phyloP scores from a whole-genome alignment of 2,888 invertebrate genomes.

The Cerastoderma edule region DNA sequence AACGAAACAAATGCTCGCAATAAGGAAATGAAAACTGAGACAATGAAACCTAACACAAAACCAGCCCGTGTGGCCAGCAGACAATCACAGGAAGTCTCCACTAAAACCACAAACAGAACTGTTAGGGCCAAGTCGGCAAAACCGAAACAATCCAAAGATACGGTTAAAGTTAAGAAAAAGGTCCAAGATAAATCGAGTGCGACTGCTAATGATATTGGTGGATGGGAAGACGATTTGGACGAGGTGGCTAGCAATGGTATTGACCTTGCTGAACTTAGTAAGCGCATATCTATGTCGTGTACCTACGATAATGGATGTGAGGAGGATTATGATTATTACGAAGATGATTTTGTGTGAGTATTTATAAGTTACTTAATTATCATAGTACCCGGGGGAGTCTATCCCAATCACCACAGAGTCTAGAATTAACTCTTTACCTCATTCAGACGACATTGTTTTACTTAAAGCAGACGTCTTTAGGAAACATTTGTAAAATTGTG shows the following conservation, averaged over 20 bases:
- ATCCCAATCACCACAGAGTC: too few species aligned
- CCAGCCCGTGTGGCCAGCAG: too few species aligned
- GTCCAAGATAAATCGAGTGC: background rate
- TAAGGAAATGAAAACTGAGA: too few species aligned
- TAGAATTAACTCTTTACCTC: too few species aligned
- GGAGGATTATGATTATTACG: conserved; percentile 15
- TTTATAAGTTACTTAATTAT: too few species aligned
- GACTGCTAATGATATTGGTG: background rate
- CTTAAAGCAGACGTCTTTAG: too few species aligned
- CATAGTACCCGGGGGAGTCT: too few species aligned
- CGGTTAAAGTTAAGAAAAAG: conserved; percentile 3
- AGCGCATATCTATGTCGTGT: background rate
- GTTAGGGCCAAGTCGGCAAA: conserved; percentile 9
- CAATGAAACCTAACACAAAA: too few species aligned
- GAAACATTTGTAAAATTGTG: too few species aligned
- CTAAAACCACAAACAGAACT: background rate
- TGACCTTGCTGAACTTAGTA: background rate
- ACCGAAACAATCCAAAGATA: conserved; percentile 1
- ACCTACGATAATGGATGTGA: conserved; percentile 6
- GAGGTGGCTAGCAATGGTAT: background rate
- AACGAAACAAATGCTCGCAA: too few species aligned
- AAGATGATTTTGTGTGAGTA: conserved; percentile 12
- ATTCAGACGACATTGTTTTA: too few species aligned
- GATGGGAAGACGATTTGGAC: background rate
- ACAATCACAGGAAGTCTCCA: too few species aligned